Conservation (phyloP, 1,140 invertebrate species). For the Bombus turneri region DNA sequence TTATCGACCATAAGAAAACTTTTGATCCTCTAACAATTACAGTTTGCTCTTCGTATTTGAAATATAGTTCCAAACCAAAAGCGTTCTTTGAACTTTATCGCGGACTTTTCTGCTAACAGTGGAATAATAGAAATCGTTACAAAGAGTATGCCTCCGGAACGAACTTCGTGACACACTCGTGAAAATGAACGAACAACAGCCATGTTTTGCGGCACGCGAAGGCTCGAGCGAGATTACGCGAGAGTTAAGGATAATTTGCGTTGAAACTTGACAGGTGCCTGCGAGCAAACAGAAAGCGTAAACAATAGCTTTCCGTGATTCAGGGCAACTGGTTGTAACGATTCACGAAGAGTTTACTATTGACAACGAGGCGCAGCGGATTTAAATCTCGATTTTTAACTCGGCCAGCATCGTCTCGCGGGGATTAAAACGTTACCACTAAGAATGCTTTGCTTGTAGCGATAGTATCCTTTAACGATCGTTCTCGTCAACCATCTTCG, state of each 20-base stretch:
- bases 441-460: neutral
- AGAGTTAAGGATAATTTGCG: neutral
- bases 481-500: neutral
- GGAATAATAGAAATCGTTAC: no score
- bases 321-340: constrained; percentile 16
- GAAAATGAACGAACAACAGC: neutral
- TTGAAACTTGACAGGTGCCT: neutral
- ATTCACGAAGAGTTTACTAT: constrained; percentile 6
- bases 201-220: neutral
- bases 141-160: no score
- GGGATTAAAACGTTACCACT: neutral
- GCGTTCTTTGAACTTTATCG: no score
- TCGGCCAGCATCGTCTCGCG: neutral
- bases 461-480: neutral
- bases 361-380: neutral
- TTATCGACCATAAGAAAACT: no score
- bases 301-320: constrained; percentile 4
- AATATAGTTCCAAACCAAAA: no score
- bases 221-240: no score
- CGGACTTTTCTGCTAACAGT: no score
- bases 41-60: no score
- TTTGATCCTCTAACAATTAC: no score
- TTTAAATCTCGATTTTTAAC: constrained; percentile 22
- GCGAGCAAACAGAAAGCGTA: constrained; percentile 25
- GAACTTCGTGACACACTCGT: no score